A percentile compares a stretch with the other conserved stretches of the same genome.
Evolutionary conservation across 2,888 invertebrate species (phyloP).

Genomic region (Orthosia incerta): DNA sequence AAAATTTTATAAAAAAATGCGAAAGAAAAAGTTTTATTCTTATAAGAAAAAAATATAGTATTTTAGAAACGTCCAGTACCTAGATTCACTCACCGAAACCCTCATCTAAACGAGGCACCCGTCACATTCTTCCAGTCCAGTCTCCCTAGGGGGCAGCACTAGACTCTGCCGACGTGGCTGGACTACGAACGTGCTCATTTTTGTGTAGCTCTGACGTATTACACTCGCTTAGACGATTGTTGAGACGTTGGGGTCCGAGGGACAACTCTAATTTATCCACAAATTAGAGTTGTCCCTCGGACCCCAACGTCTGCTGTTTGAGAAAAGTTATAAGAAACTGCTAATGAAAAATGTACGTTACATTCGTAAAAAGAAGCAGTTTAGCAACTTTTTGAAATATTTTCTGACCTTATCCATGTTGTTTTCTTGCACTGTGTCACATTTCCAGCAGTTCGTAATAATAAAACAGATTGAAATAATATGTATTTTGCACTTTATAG

Average conservation of each 20-base stretch:
- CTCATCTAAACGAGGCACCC: conserved; percentile 35
- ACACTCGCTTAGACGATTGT: conserved; percentile 59
- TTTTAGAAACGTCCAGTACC: background rate
- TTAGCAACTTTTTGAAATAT: too few species aligned
- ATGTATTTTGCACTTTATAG: too few species aligned
- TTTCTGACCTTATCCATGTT: too few species aligned
- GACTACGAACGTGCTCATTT: conserved; percentile 59
- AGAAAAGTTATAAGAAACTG: conserved; percentile 4
- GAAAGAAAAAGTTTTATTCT: too few species aligned
- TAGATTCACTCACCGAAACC: background rate
- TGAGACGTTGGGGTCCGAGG: conserved; percentile 26
- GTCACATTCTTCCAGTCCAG: conserved; percentile 46
- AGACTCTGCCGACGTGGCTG: conserved; percentile 33
- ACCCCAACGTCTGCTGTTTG: conserved; percentile 31
- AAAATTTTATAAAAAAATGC: too few species aligned
- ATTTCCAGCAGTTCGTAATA: too few species aligned
- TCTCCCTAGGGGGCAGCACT: conserved; percentile 52
- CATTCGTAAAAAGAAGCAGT: too few species aligned
- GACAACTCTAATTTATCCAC: conserved; percentile 18
- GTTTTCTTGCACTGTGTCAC: too few species aligned
- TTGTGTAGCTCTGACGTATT: conserved; percentile 52
- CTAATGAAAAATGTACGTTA: background rate
- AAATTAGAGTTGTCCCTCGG: conserved; percentile 16
- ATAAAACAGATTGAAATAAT: too few species aligned
- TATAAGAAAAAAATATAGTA: background rate